A percentile compares a stretch with the other conserved stretches of the same genome.
These are phyloP conservation scores for Gerris lacustris DNA, from an alignment of 2,888 invertebrate species.

Conservation along the genomic window DNA sequence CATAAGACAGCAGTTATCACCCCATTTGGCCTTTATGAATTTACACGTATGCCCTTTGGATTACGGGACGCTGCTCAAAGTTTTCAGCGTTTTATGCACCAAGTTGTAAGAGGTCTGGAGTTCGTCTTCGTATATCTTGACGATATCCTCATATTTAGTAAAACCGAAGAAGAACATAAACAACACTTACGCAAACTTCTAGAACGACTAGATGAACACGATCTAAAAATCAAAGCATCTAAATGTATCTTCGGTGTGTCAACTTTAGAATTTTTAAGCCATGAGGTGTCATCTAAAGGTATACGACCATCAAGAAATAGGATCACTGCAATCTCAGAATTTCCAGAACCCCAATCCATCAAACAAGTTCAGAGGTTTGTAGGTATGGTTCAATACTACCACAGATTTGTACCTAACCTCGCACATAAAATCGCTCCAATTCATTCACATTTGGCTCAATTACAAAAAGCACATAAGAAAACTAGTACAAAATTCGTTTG, in stretches of 20 bases:
- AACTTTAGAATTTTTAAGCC: slow-evolving; percentile 21
- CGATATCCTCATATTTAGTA: too few species aligned
- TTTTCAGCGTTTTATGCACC: too few species aligned
- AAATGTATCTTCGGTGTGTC: slow-evolving; percentile 27
- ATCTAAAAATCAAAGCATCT: slow-evolving; percentile 28
- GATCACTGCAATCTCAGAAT: slow-evolving; percentile 19
- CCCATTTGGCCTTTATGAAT: slow-evolving; percentile 26
- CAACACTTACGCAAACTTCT: slow-evolving; percentile 25
- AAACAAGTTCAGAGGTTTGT: slow-evolving; percentile 32
- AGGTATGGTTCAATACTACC: slow-evolving; percentile 34
- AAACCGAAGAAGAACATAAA: slow-evolving; percentile 25
- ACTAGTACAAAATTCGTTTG: background rate
- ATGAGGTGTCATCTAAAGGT: slow-evolving; percentile 21
- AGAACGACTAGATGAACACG: slow-evolving; percentile 21
- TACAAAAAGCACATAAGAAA: background rate
- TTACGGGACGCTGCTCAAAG: slow-evolving; percentile 27
- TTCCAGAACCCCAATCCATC: slow-evolving; percentile 20
- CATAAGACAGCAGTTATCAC: slow-evolving; percentile 31
- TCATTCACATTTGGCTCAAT: background rate
- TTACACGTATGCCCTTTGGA: slow-evolving; percentile 27
- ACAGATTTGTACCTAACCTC: slow-evolving; percentile 18
- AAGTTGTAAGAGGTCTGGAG: too few species aligned
- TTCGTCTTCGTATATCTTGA: too few species aligned
- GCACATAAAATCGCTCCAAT: slow-evolving; percentile 18
- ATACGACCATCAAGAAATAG: slow-evolving; percentile 17